Conservation (phyloP, 1,140 invertebrate genomes). For the Frieseomelitta varia region DNA sequence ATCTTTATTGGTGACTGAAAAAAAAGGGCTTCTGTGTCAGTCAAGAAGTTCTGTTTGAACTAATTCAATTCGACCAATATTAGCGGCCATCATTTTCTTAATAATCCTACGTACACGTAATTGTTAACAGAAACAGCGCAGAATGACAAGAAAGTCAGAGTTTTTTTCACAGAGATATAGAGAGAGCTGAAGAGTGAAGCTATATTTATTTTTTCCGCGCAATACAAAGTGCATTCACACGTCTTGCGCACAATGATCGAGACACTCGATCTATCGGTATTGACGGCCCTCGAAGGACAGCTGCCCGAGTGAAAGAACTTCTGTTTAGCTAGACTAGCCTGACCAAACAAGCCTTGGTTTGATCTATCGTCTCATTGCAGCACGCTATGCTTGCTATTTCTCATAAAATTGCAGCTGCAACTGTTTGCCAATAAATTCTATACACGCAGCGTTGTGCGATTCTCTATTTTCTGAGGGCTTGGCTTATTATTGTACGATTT, state of each 20-base stretch:
- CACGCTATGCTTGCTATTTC: not conserved
- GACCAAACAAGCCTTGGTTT: conserved; percentile 21
- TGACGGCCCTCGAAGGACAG: conserved; percentile 30
- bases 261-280: conserved; percentile 22
- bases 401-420: not conserved
- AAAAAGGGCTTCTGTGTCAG: conserved; percentile 34
- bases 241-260: conserved; percentile 21
- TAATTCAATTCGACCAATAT: conserved; percentile 11
- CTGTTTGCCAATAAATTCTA: not conserved
- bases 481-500: no score
- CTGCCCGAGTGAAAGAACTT: conserved; percentile 47
- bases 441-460: not conserved
- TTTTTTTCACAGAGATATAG: not conserved
- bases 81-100: not conserved
- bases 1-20: conserved; percentile 21
- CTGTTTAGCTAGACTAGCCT: conserved; percentile 19
- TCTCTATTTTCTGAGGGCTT: not conserved
- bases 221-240: conserved; percentile 24
- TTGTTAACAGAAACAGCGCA: not conserved
- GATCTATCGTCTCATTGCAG: conserved; percentile 17
- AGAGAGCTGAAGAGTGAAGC: no score
- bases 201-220: not conserved
- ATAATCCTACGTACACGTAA: not conserved
- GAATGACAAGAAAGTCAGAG: not conserved
- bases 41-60: not conserved